A percentile compares a stretch with the other conserved stretches of the same genome.
These are phyloP conservation scores for Corythornis leucogaster DNA, from an alignment of 2,797 vertebrate species.

Conservation along the genomic window DNA sequence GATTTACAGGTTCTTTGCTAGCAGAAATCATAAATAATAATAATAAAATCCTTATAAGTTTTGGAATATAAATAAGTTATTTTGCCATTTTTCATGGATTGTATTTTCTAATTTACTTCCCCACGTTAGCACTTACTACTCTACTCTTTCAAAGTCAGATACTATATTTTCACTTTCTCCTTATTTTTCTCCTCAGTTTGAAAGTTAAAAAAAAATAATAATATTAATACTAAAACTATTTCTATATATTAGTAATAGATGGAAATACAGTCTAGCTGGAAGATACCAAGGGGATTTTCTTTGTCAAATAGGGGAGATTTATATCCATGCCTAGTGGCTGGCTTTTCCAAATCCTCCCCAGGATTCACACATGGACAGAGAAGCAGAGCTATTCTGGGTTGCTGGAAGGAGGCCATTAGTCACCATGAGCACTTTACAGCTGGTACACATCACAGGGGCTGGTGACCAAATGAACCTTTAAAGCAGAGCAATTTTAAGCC, in stretches of 20 bases:
- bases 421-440: slow-evolving; percentile 1
- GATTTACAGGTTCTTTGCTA: neutral
- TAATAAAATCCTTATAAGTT: neutral
- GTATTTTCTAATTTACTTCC: neutral
- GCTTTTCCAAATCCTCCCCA: slow-evolving; percentile 10
- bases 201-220: neutral
- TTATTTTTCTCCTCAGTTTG: neutral
- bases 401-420: slow-evolving; percentile 5
- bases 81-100: neutral
- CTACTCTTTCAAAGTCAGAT: neutral
- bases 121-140: neutral
- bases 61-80: neutral
- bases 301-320: neutral
- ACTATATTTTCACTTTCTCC: neutral
- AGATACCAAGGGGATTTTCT: neutral
- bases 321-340: neutral
- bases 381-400: slow-evolving; percentile 2
- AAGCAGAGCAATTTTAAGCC: slow-evolving; percentile 37
- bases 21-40: neutral
- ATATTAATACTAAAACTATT: neutral
- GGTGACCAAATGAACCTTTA: slow-evolving; percentile 30
- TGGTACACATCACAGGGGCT: neutral
- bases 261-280: neutral
- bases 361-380: neutral
- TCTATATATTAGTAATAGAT: neutral